A percentile compares a stretch with the other conserved stretches of the same genome.
These are phyloP conservation scores for Melipona quadrifasciata DNA, from an alignment of 1,140 invertebrate genomes.

Conservation along the genomic window DNA sequence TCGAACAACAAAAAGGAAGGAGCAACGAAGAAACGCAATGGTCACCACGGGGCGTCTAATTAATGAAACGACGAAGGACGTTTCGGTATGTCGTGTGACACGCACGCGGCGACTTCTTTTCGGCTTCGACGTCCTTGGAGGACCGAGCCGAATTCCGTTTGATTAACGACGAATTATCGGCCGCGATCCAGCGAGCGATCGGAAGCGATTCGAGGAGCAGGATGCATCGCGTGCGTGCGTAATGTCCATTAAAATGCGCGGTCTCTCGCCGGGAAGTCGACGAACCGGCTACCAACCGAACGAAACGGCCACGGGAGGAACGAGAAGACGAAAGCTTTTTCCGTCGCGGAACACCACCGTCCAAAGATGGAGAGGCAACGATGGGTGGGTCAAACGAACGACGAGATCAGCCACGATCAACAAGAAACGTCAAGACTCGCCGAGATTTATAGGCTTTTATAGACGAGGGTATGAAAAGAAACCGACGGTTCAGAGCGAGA, in stretches of 20 bases:
- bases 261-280: conserved; percentile 49
- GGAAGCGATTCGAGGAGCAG: conserved; percentile 44
- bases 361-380: conserved; percentile 4
- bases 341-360: neutral
- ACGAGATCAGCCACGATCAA: neutral
- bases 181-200: conserved; percentile 31
- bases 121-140: neutral
- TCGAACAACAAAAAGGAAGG: too few species aligned
- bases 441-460: neutral
- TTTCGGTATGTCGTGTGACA: neutral
- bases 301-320: neutral
- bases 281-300: conserved; percentile 42
- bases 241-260: conserved; percentile 66
- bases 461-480: neutral
- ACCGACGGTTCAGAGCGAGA: neutral
- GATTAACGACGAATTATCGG: conserved; percentile 49
- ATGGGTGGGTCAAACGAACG: neutral
- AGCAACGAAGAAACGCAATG: neutral
- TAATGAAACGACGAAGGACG: neutral
- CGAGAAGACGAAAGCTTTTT: conserved; percentile 23
- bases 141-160: neutral
- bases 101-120: neutral
- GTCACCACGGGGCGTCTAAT: neutral
- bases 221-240: conserved; percentile 58
- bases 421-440: neutral